Conservation (phyloP, 2,113 vertebrate species). For the Tyto alba region DNA sequence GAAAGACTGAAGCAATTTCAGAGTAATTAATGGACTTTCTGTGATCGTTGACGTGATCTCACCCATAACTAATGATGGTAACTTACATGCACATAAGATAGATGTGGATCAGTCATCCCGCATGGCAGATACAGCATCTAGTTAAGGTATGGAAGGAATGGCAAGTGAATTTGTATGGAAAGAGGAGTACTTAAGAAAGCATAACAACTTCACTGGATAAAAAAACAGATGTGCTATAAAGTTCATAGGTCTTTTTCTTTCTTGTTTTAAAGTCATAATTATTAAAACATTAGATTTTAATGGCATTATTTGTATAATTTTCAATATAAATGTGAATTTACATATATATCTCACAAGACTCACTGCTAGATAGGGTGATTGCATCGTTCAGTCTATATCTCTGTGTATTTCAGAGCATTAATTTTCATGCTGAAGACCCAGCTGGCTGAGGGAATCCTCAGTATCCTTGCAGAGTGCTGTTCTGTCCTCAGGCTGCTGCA, state of each 20-base stretch:
- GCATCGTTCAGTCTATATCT: not conserved
- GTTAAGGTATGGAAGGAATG: not conserved
- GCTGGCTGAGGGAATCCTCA: not conserved
- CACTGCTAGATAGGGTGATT: not conserved
- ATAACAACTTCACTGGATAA: not conserved
- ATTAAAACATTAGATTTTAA: not conserved
- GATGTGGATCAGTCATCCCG: not conserved
- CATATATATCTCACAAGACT: not conserved
- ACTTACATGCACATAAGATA: not conserved
- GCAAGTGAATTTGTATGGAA: not conserved
- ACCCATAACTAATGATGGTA: not conserved
- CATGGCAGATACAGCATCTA: not conserved
- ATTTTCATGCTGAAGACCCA: not conserved
- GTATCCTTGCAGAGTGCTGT: not conserved
- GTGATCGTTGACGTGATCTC: conserved; percentile 22
- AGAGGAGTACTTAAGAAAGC: not conserved
- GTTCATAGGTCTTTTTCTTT: not conserved
- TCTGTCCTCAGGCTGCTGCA: not conserved
- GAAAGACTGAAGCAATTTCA: conserved; percentile 54
- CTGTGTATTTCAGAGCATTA: not conserved
- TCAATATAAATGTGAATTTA: not conserved
- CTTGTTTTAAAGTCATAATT: not conserved
- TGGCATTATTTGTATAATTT: not conserved
- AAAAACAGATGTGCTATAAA: not conserved
- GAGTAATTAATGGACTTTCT: conserved; percentile 55